These are phyloP conservation scores for Pristionchus pacificus DNA, from an alignment of 1,140 invertebrate species.

Conservation along the genomic window DNA sequence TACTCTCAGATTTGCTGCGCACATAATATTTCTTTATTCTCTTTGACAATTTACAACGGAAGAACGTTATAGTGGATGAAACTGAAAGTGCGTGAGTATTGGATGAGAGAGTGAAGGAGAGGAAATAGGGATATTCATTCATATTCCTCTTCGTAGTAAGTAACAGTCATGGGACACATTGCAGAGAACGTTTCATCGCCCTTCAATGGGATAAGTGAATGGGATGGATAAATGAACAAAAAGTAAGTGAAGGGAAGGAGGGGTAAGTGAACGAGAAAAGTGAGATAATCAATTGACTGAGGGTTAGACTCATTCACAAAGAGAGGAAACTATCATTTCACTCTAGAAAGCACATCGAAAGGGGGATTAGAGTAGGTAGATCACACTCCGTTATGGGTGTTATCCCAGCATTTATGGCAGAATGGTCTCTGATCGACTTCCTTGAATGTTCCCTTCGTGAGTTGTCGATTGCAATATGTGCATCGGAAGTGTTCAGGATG, in stretches of 20 bases:
- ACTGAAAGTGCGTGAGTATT: no score
- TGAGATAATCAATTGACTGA: constrained; percentile 8
- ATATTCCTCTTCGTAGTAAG: constrained; percentile 51
- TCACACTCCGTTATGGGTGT: constrained; percentile 58
- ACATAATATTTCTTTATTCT: no score
- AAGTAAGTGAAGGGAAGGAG: not conserved
- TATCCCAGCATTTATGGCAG: constrained; percentile 94
- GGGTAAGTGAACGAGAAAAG: constrained; percentile 21
- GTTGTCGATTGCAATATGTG: constrained; percentile 90
- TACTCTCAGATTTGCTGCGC: no score
- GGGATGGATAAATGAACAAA: not conserved
- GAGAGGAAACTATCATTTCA: not conserved
- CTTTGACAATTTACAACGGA: no score
- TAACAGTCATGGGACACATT: constrained; percentile 42
- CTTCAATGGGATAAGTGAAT: constrained; percentile 31
- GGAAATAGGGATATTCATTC: no score
- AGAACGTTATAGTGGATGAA: no score
- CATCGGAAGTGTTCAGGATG: constrained; percentile 98
- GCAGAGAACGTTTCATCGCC: constrained; percentile 45
- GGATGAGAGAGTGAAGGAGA: no score
- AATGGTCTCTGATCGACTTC: constrained; percentile 97
- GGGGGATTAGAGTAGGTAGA: constrained; percentile 10
- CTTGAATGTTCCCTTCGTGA: constrained; percentile 98
- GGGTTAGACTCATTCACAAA: constrained; percentile 3
- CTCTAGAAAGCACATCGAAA: not conserved